A percentile compares a stretch with the other conserved stretches of the same genome.
phyloP scores from a whole-genome alignment of 2,113 vertebrate species.

The Dasyurus viverrinus region DNA sequence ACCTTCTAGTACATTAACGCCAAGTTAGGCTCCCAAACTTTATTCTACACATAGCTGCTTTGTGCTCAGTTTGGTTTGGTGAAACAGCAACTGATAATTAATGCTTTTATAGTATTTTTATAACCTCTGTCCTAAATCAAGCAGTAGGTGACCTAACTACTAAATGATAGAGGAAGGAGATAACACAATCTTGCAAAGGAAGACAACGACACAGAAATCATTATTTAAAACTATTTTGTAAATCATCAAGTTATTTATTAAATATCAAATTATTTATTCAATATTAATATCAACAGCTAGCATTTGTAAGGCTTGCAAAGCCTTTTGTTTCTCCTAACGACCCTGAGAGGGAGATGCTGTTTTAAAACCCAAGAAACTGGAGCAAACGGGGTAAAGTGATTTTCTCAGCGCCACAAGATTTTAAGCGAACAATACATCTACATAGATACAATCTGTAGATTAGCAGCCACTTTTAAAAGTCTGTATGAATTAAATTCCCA shows the following conservation, averaged over 20 bases:
- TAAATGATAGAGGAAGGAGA: not conserved
- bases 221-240: not conserved
- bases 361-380: not conserved
- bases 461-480: too few species aligned
- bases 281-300: not conserved
- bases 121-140: not conserved
- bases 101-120: not conserved
- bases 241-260: not conserved
- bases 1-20: not conserved
- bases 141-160: not conserved
- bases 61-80: not conserved
- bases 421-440: not conserved
- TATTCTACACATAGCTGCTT: not conserved
- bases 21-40: not conserved
- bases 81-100: not conserved
- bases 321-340: not conserved
- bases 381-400: not conserved
- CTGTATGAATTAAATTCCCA: too few species aligned
- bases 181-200: not conserved
- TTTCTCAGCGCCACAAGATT: not conserved
- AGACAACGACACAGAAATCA: not conserved
- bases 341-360: not conserved
- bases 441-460: not conserved
- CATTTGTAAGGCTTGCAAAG: not conserved
- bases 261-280: not conserved